Percentiles rank a stretch among this genome's conserved stretches.
Evolutionary conservation across 2,888 invertebrate genomes (phyloP).

Genomic region (Stenodera caucasica): DNA sequence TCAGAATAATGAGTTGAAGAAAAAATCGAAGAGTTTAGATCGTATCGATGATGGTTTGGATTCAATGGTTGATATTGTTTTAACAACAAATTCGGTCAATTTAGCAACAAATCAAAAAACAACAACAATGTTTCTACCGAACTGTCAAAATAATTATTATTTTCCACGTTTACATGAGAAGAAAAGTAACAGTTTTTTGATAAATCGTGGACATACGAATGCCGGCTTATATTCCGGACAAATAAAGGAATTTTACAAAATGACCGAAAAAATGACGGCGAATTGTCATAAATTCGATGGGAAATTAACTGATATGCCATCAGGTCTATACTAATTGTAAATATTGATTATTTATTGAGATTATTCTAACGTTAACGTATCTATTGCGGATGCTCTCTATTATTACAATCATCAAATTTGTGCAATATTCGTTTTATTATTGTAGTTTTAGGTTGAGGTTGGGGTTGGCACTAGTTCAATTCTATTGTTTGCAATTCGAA

Average conservation of each 20-base stretch:
- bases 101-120: slow-evolving; percentile 21
- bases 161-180: slow-evolving; percentile 54
- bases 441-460: background rate
- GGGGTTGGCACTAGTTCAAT: background rate
- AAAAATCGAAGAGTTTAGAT: slow-evolving; percentile 72
- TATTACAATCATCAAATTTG: background rate
- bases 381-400: background rate
- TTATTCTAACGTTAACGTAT: background rate
- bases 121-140: slow-evolving; percentile 49
- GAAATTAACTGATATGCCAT: slow-evolving; percentile 74
- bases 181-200: slow-evolving; percentile 60
- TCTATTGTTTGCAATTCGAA: too few relatives aligned
- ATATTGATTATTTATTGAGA: background rate
- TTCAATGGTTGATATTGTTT: slow-evolving; percentile 71
- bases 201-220: slow-evolving; percentile 65
- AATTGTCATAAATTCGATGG: slow-evolving; percentile 51
- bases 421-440: background rate
- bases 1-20: slow-evolving; percentile 26
- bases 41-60: slow-evolving; percentile 73
- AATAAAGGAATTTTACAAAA: slow-evolving; percentile 50
- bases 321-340: slow-evolving; percentile 65
- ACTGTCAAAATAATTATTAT: slow-evolving; percentile 48
- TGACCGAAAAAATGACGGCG: slow-evolving; percentile 42
- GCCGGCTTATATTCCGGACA: slow-evolving; percentile 69
- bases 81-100: slow-evolving; percentile 56